Conservation (phyloP, 2,888 invertebrate genomes). For the Myopa testacea region DNA sequence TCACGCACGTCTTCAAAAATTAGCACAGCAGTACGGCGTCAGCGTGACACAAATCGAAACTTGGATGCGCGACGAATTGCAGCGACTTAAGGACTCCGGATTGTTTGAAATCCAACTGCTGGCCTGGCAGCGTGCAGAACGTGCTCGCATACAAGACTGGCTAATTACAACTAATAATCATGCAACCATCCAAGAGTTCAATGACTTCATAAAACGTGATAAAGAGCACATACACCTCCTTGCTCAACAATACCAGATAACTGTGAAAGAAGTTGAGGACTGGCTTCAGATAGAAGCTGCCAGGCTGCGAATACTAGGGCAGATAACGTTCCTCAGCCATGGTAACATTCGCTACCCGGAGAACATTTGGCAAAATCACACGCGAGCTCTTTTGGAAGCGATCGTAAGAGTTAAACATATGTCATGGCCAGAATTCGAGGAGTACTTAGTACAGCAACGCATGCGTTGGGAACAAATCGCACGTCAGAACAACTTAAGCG, state of each 20-base stretch:
- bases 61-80: slow-evolving; percentile 59
- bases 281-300: slow-evolving; percentile 63
- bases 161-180: slow-evolving; percentile 56
- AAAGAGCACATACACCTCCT: slow-evolving; percentile 57
- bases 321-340: slow-evolving; percentile 42
- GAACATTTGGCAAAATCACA: slow-evolving; percentile 57
- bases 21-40: slow-evolving; percentile 59
- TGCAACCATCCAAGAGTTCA: slow-evolving; percentile 56
- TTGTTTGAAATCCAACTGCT: slow-evolving; percentile 57
- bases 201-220: slow-evolving; percentile 58
- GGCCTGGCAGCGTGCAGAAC: slow-evolving; percentile 62
- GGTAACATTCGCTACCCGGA: slow-evolving; percentile 18
- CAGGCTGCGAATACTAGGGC: slow-evolving; percentile 56
- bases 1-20: slow-evolving; percentile 53
- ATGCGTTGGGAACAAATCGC: slow-evolving; percentile 57
- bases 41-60: slow-evolving; percentile 59
- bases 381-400: slow-evolving; percentile 54
- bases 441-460: slow-evolving; percentile 55
- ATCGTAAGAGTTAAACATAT: slow-evolving; percentile 53
- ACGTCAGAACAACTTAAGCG: slow-evolving; percentile 55
- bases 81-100: slow-evolving; percentile 56
- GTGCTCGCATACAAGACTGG: slow-evolving; percentile 57
- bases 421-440: slow-evolving; percentile 58
- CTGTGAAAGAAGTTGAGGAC: slow-evolving; percentile 61
- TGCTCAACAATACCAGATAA: slow-evolving; percentile 60